Percentiles rank a stretch among this genome's conserved stretches.
Conservation (phyloP, 2,888 invertebrate genomes). For the Lacanobia wlatinum region DNA sequence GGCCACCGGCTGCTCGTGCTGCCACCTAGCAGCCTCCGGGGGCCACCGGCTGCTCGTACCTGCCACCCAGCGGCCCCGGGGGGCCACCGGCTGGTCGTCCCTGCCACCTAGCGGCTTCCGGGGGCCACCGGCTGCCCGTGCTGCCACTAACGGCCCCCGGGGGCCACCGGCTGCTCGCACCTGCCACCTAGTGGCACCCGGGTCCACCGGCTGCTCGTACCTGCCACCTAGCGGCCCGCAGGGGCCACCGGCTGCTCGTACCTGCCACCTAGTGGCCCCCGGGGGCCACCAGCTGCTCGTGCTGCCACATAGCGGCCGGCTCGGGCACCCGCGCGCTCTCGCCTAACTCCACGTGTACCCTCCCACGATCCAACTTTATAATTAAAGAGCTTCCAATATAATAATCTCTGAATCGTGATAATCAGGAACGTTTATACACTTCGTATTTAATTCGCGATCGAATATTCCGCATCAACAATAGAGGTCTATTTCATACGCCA, state of each 20-base stretch:
- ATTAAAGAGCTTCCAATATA: constrained; percentile 83
- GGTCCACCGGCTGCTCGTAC: no score
- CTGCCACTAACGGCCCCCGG: neutral
- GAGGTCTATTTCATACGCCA: constrained; percentile 88
- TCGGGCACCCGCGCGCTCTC: constrained; percentile 57
- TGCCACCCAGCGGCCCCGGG: neutral
- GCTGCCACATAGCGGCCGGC: neutral
- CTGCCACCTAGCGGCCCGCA: no score
- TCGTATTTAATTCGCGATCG: constrained; percentile 79
- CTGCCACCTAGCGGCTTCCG: no score
- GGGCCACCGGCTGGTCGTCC: neutral
- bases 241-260: neutral
- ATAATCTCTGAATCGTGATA: constrained; percentile 81
- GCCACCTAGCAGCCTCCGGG: no score
- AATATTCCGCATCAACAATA: constrained; percentile 86
- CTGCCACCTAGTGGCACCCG: no score
- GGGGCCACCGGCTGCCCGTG: no score
- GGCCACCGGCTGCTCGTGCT: no score
- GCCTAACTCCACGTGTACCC: constrained; percentile 72
- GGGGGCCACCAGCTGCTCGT: no score
- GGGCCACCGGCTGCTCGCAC: neutral
- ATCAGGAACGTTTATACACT: constrained; percentile 84
- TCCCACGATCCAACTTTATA: constrained; percentile 81
- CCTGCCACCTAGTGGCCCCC: no score
- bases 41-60: no score